Conservation (phyloP, 2,113 vertebrate species). For the Oreochromis tanganicae region DNA sequence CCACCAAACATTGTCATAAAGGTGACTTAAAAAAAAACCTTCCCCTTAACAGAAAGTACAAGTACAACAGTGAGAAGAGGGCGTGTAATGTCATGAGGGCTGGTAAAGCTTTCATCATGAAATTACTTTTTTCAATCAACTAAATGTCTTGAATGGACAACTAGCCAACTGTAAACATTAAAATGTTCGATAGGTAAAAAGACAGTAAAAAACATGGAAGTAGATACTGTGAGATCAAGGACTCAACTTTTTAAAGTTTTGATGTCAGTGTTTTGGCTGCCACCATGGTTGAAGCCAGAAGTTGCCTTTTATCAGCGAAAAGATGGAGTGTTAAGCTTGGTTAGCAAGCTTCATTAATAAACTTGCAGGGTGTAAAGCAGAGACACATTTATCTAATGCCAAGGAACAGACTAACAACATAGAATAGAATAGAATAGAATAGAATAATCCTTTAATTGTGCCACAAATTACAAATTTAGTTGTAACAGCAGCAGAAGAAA, state of each 20-base stretch:
- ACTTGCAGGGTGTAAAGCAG: neutral
- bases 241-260: neutral
- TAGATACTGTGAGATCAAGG: neutral
- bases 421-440: neutral
- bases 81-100: neutral
- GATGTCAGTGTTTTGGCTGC: neutral
- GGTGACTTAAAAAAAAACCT: neutral
- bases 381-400: neutral
- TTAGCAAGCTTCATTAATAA: neutral
- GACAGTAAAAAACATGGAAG: neutral
- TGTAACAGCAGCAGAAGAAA: neutral
- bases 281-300: neutral
- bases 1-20: neutral
- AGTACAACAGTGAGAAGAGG: neutral
- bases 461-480: neutral
- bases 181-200: neutral
- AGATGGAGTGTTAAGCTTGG: neutral
- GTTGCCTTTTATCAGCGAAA: neutral
- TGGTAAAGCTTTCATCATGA: neutral
- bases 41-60: neutral
- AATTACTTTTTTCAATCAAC: neutral
- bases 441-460: neutral
- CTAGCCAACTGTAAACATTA: neutral
- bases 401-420: neutral
- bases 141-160: neutral